Evolutionary conservation across 2,797 vertebrate species (phyloP), one percentile per base, ranked within the genome.

Genomic region (Alexandromys oeconomus): DNA sequence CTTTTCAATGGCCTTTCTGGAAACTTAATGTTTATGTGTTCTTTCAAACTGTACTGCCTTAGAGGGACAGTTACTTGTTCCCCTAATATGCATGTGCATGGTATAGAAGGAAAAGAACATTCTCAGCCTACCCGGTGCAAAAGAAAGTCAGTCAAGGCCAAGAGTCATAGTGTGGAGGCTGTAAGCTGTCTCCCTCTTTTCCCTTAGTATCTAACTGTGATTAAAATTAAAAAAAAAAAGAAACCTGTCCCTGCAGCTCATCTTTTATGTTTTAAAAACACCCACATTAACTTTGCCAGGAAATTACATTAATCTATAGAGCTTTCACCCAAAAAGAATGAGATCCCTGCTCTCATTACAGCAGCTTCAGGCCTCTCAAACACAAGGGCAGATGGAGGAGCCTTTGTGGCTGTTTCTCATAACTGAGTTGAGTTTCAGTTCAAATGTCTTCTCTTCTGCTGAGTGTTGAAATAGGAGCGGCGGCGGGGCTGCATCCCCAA

Each of bases 11-110:
- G 61, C 82, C 86, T 80, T 91, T 96, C 78, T 92, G 69, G 37
- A 92, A 96, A 73, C 13, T 25, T 89, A 74, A 82, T 31, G 6
- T 92, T 90, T 92, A 73, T 92, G 25, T 96, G 85, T 81, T 73
- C 63, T 96, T 92, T 80, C 73, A 80, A 1, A 87, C 73, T 48
- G 63, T 11, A 31, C 71, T 87, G 76, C 82, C 86, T 79, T 84
- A 13, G 59, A 37, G 48, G 31, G 48, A 79, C 65, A 92, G 92
- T 85, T 65, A 81, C 59, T 46, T 80, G 54, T 73, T 59, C 71
- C 89, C 92, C 76, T 12, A 79, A 51, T 40, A n/a, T 40, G 54
- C 37, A 17, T 88, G 69, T 90, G 31, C n/a, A 6, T 23, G n/a
- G 9, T 65, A 46, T 23, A 61, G 57, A 65, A 59, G 54, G 21